These are phyloP conservation scores for Huso huso DNA, from an alignment of 2,797 vertebrate genomes.

Conservation along the genomic window DNA sequence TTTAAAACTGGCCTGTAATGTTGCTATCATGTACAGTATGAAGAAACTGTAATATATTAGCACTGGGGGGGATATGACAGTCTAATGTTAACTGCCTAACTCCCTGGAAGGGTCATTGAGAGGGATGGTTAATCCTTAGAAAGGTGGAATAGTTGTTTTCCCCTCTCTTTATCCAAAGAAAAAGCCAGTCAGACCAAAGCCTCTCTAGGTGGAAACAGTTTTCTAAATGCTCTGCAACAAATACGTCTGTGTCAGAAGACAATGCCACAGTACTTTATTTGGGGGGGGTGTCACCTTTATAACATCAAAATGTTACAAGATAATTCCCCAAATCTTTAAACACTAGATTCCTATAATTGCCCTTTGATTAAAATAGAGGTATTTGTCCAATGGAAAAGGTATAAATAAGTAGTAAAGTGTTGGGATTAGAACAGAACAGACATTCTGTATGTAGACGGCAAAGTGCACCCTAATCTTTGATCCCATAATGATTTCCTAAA, in stretches of 20 bases:
- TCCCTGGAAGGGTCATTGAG: too few species aligned
- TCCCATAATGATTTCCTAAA: neutral
- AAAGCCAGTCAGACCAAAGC: neutral
- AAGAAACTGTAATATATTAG: too few species aligned
- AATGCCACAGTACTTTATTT: neutral
- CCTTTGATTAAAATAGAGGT: too few species aligned
- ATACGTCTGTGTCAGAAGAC: neutral
- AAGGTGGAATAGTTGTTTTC: too few species aligned
- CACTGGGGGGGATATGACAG: too few species aligned
- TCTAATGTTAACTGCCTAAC: too few species aligned
- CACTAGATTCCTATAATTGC: too few species aligned
- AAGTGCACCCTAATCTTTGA: neutral
- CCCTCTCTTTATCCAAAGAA: neutral
- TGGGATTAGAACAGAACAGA: neutral
- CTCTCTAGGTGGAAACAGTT: conserved; percentile 3
- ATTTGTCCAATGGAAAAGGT: neutral
- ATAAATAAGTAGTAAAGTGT: neutral
- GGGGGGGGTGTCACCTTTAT: neutral
- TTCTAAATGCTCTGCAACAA: neutral
- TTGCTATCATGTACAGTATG: too few species aligned
- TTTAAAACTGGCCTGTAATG: too few species aligned
- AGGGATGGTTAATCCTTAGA: too few species aligned
- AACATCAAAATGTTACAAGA: too few species aligned
- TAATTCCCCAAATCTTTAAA: too few species aligned
- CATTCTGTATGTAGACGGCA: neutral